Evolutionary conservation across 2,888 invertebrate species (phyloP), one percentile per base, ranked within the genome.

Genomic region (Diabrotica balteata): DNA sequence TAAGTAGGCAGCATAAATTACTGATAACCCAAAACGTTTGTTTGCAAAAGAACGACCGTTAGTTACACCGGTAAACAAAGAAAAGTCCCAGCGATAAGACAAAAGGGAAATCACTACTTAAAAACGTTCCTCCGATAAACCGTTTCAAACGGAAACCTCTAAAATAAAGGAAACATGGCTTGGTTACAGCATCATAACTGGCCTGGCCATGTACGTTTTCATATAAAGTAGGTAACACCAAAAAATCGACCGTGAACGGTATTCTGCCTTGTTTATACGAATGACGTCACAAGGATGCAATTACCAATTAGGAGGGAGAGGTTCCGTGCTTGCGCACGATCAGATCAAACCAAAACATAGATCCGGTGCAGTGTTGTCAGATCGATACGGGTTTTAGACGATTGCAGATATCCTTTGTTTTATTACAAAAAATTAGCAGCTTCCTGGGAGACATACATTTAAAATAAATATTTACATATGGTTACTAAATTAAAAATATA

Each of bases 261-360:
- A 66, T 64, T 58, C 64, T 59, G 52, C 52, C 68, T 72, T 70
- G 72, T 70, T 72, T 70, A 69, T 72, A 52, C 63, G 57, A 66
- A 63, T 82, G 81, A 82, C 82, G 82, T 82, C 81, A 81, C 77
- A 75, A 73, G 78, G 78, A 80, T 79, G 79, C 81, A 79, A 77
- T 78, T 77, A 79, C 78, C 77, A 76, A 74, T 66, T 64, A 53
- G 42, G 32, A 61, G 66, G 73, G 69, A 70, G 67, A 69, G 55
- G 69, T 81, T 80, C 80, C 80, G 81, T 80, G 72, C 80, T 79
- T 78, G 81, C 81, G 81, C 80, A 70, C 62, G 71, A 55, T 58
- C 64, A 60, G 53, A 49, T 55, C 8, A 32, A n/a, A 53, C 52
- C n/a, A 59, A 58, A 62, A 65, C 61, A 63, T 53, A 45, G 53